Conservation (phyloP, 2,113 vertebrate genomes). For the Hippocampus zosterae region DNA sequence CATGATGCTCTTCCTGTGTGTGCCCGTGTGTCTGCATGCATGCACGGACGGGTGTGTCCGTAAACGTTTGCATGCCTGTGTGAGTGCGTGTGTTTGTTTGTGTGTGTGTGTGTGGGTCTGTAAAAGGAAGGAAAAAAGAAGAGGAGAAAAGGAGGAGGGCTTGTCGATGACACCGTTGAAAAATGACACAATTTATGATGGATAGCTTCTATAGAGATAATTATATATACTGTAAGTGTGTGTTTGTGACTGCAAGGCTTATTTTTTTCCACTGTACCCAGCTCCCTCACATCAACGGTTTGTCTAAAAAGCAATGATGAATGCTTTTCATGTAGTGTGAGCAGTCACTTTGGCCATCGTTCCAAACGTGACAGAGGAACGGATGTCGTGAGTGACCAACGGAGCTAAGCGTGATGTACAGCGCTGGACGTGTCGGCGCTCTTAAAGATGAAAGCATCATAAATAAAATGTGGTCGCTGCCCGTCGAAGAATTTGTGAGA, state of each 20-base stretch:
- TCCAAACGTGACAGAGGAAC: constrained; percentile 16
- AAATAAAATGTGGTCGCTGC: constrained; percentile 15
- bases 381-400: constrained; percentile 28
- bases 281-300: constrained; percentile 53
- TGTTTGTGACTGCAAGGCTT: constrained; percentile 24
- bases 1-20: constrained; percentile 49
- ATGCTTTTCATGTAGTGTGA: constrained; percentile 70
- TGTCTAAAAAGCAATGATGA: constrained; percentile 70
- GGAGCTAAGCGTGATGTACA: constrained; percentile 15
- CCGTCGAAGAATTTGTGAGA: constrained; percentile 5
- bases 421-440: background rate
- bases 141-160: constrained; percentile 40
- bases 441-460: constrained; percentile 36
- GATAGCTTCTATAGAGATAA: constrained; percentile 65
- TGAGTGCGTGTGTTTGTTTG: constrained; percentile 14
- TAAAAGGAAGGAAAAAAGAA: constrained; percentile 21
- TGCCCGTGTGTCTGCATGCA: constrained; percentile 24
- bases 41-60: background rate
- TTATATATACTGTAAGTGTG: constrained; percentile 27
- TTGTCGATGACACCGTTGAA: constrained; percentile 73
- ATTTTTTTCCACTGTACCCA: background rate
- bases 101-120: background rate
- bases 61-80: background rate
- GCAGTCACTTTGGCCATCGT: constrained; percentile 46
- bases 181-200: constrained; percentile 74